Evolutionary conservation across 2,113 vertebrate genomes (phyloP).

Genomic region (Phalacrocorax aristotelis): DNA sequence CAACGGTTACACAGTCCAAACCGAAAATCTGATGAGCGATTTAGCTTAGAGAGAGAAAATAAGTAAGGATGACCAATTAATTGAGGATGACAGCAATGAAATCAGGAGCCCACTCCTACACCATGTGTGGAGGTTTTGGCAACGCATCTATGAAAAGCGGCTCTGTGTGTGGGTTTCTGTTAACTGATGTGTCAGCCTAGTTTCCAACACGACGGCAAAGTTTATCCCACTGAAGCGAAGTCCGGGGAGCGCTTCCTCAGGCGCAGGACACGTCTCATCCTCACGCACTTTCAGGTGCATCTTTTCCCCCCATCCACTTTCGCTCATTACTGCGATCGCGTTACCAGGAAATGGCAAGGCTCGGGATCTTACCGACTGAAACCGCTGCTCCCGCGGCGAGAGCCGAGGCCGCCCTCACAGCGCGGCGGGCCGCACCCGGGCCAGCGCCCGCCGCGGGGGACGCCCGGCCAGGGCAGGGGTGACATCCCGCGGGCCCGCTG

Average conservation of each 20-base stretch:
- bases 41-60: not conserved
- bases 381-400: not conserved
- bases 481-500: no score
- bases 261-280: not conserved
- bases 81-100: not conserved
- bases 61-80: not conserved
- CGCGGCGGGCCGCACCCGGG: not conserved
- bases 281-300: not conserved
- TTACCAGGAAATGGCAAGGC: not conserved
- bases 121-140: not conserved
- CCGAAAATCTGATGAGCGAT: accelerated
- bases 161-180: not conserved
- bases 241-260: accelerated
- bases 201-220: not conserved
- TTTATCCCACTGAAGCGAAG: not conserved
- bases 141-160: not conserved
- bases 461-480: no score
- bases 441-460: not conserved
- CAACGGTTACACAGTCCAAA: not conserved
- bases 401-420: not conserved
- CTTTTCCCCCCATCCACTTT: not conserved
- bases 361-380: not conserved
- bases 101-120: not conserved
- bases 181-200: not conserved
- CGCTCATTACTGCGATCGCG: not conserved